Evolutionary conservation across 1,140 invertebrate species (phyloP).

Genomic region (Temnothorax nylanderi): DNA sequence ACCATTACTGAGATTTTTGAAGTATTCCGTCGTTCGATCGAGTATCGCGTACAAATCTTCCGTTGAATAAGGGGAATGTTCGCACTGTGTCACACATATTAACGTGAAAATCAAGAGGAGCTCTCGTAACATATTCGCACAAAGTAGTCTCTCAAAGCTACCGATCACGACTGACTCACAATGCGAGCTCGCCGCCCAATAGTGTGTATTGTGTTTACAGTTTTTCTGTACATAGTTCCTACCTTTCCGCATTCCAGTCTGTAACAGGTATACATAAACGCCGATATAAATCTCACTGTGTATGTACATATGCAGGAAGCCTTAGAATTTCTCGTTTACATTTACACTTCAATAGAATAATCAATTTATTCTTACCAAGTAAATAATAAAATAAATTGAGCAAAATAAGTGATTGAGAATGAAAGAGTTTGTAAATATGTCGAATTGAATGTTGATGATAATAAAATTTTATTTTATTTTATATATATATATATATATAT

Average conservation of each 20-base stretch:
- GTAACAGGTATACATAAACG: neutral
- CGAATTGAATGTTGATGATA: constrained; percentile 10
- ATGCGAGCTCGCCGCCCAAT: neutral
- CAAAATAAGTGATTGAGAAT: constrained; percentile 1
- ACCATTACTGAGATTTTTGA: constrained; percentile 71
- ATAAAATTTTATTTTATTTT: constrained; percentile 16
- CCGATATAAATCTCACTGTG: neutral
- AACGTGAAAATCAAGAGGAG: constrained; percentile 50
- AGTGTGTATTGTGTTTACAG: constrained; percentile 69
- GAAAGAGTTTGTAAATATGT: neutral
- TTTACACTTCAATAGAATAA: neutral
- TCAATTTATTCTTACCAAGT: neutral
- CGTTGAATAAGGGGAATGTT: neutral
- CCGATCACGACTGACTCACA: constrained; percentile 1
- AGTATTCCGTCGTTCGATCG: constrained; percentile 55
- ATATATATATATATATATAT: neutral
- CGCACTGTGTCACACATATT: constrained; percentile 42
- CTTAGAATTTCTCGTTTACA: neutral
- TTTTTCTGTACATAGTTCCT: constrained; percentile 24
- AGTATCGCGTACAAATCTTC: constrained; percentile 47
- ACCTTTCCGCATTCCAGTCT: constrained; percentile 9
- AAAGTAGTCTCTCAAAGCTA: neutral
- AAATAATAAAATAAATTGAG: constrained; percentile 10
- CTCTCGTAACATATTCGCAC: constrained; percentile 24
- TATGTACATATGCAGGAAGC: neutral